Evolutionary conservation across 2,113 vertebrate genomes (phyloP), one percentile per base, ranked within the genome.

Genomic region (Brachionichthys hirsutus): DNA sequence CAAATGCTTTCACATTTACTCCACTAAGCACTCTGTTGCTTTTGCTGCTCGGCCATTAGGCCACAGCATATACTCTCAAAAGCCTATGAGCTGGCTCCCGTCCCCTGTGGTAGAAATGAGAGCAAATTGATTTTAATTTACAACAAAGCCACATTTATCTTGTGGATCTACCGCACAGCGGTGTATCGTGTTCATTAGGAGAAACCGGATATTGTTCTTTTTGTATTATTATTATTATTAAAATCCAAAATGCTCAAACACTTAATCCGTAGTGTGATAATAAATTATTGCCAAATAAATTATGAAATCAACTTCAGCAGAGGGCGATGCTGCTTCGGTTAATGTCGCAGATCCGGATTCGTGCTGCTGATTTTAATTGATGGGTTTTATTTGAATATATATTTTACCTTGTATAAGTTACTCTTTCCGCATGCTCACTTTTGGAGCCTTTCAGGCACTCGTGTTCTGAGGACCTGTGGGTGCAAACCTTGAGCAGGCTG

Each of bases 21-120:
- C 73, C 62, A 67, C 55, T 75, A 22, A 66, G 74, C 62, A 53
- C 73, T 58, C 35, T 36, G 54, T 45, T 73, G 85, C 75, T 68
- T 74, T 75, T 83, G 72, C 77, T 84, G 68, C 48, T 13, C 16
- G 67, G 62, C 62, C 74, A 87, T 80, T 77, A 75, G 69, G 55
- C 35, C 35, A 49, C 14, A 46, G 51, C 24, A 11, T 40, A 52
- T 40, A 52, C 54, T 67, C 68, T 77, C 17, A 67, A 72, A 66
- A 0, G 48, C 63, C 69, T 36, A 45, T 52, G n/a, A 67, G 66
- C 48, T 49, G 54, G 54, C 46, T 57, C 17, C 50, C 40, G n/a
- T 57, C n/a, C 54, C 45, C 34, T 0, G 1, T 48, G 54, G 24
- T 72, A 62, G 50, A 18, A 58, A 67, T 49, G 9, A 61, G 34